A percentile compares a stretch with the other conserved stretches of the same genome.
Conservation (phyloP, 2,888 invertebrate species). For the Invenusta paracnida region DNA sequence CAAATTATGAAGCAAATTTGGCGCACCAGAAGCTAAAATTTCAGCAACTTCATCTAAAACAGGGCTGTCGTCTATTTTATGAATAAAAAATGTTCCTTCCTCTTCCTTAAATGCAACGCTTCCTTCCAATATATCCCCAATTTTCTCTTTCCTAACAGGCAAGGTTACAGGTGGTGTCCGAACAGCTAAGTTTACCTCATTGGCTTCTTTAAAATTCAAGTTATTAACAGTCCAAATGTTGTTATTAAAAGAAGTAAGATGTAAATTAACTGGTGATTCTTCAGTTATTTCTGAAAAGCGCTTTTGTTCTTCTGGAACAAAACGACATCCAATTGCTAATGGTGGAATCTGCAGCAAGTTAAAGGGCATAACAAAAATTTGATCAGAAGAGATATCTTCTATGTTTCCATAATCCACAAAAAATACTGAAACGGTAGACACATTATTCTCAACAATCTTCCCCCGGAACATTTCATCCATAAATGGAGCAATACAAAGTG, state of each 20-base stretch:
- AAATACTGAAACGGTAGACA: not conserved
- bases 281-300: not conserved
- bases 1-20: not conserved
- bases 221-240: not conserved
- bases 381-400: not conserved
- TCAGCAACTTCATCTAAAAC: not conserved
- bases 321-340: not conserved
- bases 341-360: not conserved
- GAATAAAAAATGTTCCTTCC: not conserved
- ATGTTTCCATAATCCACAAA: not conserved
- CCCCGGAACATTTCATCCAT: not conserved
- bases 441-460: not conserved
- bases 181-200: not conserved
- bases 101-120: not conserved
- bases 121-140: not conserved
- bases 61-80: not conserved
- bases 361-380: not conserved
- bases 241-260: not conserved
- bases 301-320: not conserved
- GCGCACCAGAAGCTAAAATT: not conserved
- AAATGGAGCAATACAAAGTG: not conserved
- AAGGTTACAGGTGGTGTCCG: not conserved
- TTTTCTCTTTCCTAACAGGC: not conserved
- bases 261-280: not conserved
- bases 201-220: not conserved